A percentile compares a stretch with the other conserved stretches of the same genome.
phyloP scores from a whole-genome alignment of 2,888 invertebrate genomes.

The Sarcophaga subvicina region DNA sequence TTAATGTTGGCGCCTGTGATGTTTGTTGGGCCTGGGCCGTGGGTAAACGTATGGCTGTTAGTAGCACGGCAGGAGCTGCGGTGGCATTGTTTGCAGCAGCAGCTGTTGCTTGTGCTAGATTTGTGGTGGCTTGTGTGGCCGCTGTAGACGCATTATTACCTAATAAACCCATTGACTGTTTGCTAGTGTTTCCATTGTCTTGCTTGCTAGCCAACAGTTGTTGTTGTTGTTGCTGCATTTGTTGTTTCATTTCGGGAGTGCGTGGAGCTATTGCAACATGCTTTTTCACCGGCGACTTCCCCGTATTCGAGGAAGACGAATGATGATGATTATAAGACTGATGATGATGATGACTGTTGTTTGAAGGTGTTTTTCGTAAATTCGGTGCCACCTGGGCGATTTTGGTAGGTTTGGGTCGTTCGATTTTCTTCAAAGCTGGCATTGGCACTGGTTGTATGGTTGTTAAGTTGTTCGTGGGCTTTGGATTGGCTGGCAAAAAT shows the following conservation, averaged over 20 bases:
- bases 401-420: constrained; percentile 81
- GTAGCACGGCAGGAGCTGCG: constrained; percentile 82
- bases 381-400: constrained; percentile 82
- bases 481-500: constrained; percentile 42
- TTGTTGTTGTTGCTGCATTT: constrained; percentile 75
- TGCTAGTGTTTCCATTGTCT: constrained; percentile 42
- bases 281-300: constrained; percentile 81
- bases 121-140: constrained; percentile 30
- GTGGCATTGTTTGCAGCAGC: constrained; percentile 54
- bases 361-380: constrained; percentile 79
- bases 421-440: constrained; percentile 81
- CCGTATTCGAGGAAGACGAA: constrained; percentile 67
- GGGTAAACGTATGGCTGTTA: constrained; percentile 84
- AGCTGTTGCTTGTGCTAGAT: constrained; percentile 38
- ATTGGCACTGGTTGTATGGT: constrained; percentile 73
- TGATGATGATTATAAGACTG: constrained; percentile 50
- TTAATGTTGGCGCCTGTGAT: constrained; percentile 7
- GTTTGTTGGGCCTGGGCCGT: constrained; percentile 60
- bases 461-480: constrained; percentile 50
- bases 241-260: constrained; percentile 79
- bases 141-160: constrained; percentile 1
- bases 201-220: constrained; percentile 55
- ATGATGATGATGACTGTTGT: constrained; percentile 39
- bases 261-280: constrained; percentile 82
- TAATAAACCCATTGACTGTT: constrained; percentile 42